These are phyloP conservation scores for Mallateleia sp. DNA, from an alignment of 2,888 invertebrate species.

Conservation along the genomic window DNA sequence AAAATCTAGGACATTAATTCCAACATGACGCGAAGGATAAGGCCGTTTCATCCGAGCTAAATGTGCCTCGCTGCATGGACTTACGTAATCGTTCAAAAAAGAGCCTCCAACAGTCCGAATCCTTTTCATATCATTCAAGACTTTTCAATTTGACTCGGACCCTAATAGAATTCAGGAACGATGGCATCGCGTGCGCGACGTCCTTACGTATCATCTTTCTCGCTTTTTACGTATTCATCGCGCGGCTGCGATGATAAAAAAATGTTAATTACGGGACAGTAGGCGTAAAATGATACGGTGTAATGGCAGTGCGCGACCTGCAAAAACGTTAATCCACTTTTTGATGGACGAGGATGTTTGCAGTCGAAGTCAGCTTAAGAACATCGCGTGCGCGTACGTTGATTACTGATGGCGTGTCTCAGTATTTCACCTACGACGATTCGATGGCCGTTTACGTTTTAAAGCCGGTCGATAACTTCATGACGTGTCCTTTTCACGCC, in stretches of 20 bases:
- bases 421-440: constrained; percentile 47
- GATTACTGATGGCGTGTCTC: constrained; percentile 53
- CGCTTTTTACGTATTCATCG: constrained; percentile 14
- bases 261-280: constrained; percentile 60
- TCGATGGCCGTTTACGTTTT: constrained; percentile 51
- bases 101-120: background rate
- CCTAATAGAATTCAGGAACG: constrained; percentile 30
- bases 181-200: constrained; percentile 18
- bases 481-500: background rate
- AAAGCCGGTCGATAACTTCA: constrained; percentile 42
- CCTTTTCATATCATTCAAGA: constrained; percentile 25
- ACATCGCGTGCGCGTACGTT: constrained; percentile 63
- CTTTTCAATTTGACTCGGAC: constrained; percentile 38
- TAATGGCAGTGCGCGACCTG: constrained; percentile 2
- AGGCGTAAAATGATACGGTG: constrained; percentile 53
- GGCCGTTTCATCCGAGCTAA: constrained; percentile 51
- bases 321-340: constrained; percentile 68
- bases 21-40: constrained; percentile 52
- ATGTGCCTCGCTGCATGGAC: constrained; percentile 17
- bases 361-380: constrained; percentile 33
- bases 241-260: constrained; percentile 11
- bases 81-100: constrained; percentile 29
- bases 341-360: constrained; percentile 61
- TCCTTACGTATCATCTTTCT: constrained; percentile 28
- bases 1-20: constrained; percentile 64